Evolutionary conservation across 2,888 invertebrate species (phyloP).

Genomic region (Camponotus fellah): DNA sequence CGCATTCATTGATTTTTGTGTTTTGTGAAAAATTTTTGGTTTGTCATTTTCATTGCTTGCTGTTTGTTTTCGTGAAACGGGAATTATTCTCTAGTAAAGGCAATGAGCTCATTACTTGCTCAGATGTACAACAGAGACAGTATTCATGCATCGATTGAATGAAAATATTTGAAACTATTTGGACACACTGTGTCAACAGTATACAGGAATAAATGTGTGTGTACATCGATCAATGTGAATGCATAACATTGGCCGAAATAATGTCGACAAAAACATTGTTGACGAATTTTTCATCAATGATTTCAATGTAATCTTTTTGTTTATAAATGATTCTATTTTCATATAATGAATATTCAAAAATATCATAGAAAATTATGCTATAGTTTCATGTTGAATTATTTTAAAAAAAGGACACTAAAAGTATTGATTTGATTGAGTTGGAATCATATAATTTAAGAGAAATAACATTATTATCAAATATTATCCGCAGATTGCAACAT

Average conservation of each 20-base stretch:
- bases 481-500: slow-evolving; percentile 42
- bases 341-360: not conserved
- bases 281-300: slow-evolving; percentile 2
- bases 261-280: not conserved
- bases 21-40: not conserved
- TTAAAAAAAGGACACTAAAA: not conserved
- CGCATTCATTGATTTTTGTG: not conserved
- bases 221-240: slow-evolving; percentile 2
- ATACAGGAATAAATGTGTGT: not conserved
- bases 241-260: not conserved
- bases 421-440: too few species aligned
- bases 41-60: not conserved
- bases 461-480: slow-evolving; percentile 49
- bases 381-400: not conserved
- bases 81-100: not conserved
- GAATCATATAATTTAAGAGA: slow-evolving; percentile 14
- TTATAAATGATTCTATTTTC: not conserved
- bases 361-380: not conserved
- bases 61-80: not conserved
- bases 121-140: not conserved
- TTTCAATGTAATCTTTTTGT: not conserved
- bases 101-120: not conserved
- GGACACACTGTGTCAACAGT: not conserved
- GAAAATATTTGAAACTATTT: slow-evolving; percentile 10
- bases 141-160: not conserved